Evolutionary conservation across 2,797 vertebrate genomes (phyloP), one percentile per base, ranked within the genome.

Genomic region (Limosa lapponica): DNA sequence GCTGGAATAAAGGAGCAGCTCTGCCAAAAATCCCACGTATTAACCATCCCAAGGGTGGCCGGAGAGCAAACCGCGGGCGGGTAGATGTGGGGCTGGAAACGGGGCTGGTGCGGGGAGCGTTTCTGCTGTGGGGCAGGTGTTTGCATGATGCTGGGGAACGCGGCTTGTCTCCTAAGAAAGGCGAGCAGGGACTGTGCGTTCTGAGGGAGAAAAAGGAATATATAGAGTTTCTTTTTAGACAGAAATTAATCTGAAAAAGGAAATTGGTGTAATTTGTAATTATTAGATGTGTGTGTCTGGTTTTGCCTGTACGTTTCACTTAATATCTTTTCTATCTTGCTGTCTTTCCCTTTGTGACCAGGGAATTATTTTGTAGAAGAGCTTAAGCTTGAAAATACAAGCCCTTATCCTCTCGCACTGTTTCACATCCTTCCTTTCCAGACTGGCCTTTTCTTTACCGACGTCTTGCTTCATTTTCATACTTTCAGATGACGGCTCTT

Each of bases 101-200:
- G 0, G 4, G 28, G 2, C 0, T 4, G 71, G 28, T 58, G 51
- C 69, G 58, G 57, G 54, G 22, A 46, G 22, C 3, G 1, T 80
- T 80, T 87, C 54, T 74, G 25, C 37, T n/a, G 16, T 6, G n/a
- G n/a, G 58, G 15, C 16, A 6, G 3, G 20, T 27, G 5, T 81
- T 59, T 78, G 24, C 49, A 1, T 0, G 30, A 7, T 61, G 72
- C 65, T 91, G 55, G 18, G 74, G 72, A 74, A 37, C 0, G 0
- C 8, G 44, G 25, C 24, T 41, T 59, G 43, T 73, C 77, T 84
- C 62, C 2, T 14, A 46, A n/a, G 61, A 27, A 84, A 64, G 49
- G 20, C n/a, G 39, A 67, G n/a, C 30, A 78, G 62, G 62, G 72
- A 22, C n/a, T 13, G 27, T 25, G 62, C 22, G 23, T 81, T 9